These are phyloP conservation scores for Bombus confusus DNA, from an alignment of 1,140 invertebrate genomes.

Conservation along the genomic window DNA sequence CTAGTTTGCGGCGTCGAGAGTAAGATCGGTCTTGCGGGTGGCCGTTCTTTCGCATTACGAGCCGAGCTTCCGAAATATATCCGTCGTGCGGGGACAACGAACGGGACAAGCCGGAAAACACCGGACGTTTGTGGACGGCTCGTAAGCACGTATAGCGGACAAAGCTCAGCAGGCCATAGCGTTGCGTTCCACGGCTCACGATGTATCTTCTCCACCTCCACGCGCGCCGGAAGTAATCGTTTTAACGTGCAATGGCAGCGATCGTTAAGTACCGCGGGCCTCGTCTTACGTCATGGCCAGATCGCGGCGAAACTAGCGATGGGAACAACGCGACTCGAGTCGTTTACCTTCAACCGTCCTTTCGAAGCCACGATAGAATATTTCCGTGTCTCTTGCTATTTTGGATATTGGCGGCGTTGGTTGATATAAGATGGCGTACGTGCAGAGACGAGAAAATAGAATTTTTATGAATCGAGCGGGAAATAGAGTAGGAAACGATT, in stretches of 20 bases:
- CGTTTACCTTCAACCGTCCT: background rate
- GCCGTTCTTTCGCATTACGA: slow-evolving; percentile 45
- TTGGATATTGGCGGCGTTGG: no score
- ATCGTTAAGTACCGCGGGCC: slow-evolving; percentile 69
- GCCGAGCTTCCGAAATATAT: slow-evolving; percentile 47
- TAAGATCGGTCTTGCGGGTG: slow-evolving; percentile 47
- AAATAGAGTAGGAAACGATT: no score
- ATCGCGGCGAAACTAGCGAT: slow-evolving; percentile 53
- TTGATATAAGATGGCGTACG: no score
- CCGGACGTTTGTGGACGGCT: slow-evolving; percentile 44
- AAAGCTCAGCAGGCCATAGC: slow-evolving; percentile 23
- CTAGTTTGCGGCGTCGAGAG: slow-evolving; percentile 19
- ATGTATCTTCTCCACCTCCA: slow-evolving; percentile 56
- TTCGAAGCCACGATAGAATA: no score
- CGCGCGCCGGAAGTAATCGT: slow-evolving; percentile 76
- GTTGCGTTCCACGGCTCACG: slow-evolving; percentile 16
- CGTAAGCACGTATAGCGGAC: slow-evolving; percentile 50
- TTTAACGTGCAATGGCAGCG: slow-evolving; percentile 75
- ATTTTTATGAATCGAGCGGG: no score
- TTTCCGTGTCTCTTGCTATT: no score
- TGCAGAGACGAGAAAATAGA: no score
- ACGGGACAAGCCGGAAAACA: slow-evolving; percentile 23
- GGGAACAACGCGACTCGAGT: slow-evolving; percentile 3
- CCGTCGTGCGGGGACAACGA: background rate
- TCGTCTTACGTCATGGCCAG: slow-evolving; percentile 64